Percentiles rank a stretch among this genome's conserved stretches.
These are phyloP conservation scores for Eonycteris spelaea DNA, from an alignment of 2,113 vertebrate genomes.

Conservation along the genomic window DNA sequence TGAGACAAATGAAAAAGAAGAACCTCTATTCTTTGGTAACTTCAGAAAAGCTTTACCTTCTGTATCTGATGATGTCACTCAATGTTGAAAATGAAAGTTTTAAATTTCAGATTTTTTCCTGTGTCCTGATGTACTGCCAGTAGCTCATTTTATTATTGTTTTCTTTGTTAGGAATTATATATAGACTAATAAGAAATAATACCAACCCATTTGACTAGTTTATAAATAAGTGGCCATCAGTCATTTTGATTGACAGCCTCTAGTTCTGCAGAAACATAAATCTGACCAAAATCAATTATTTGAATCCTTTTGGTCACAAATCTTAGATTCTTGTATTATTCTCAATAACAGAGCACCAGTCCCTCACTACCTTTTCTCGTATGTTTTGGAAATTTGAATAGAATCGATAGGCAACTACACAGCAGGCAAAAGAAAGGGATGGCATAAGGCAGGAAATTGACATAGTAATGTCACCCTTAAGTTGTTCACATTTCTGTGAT, in stretches of 20 bases:
- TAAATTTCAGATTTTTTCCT: neutral
- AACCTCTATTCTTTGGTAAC: neutral
- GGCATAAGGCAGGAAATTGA: neutral
- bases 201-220: neutral
- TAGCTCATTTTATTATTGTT: neutral
- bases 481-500: neutral
- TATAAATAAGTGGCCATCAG: neutral
- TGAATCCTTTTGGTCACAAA: neutral
- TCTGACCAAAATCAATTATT: neutral
- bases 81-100: neutral
- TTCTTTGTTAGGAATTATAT: neutral
- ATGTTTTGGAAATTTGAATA: neutral
- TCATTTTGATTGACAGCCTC: neutral
- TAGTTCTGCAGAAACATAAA: neutral
- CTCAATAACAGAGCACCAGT: neutral
- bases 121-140: neutral
- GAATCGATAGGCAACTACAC: neutral
- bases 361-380: neutral
- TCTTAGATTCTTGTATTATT: neutral
- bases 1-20: neutral
- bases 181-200: neutral
- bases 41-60: neutral
- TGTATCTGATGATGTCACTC: neutral
- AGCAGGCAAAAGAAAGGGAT: neutral
- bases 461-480: neutral